Conservation (phyloP, 2,888 invertebrate species). For the Celastrina argiolus region DNA sequence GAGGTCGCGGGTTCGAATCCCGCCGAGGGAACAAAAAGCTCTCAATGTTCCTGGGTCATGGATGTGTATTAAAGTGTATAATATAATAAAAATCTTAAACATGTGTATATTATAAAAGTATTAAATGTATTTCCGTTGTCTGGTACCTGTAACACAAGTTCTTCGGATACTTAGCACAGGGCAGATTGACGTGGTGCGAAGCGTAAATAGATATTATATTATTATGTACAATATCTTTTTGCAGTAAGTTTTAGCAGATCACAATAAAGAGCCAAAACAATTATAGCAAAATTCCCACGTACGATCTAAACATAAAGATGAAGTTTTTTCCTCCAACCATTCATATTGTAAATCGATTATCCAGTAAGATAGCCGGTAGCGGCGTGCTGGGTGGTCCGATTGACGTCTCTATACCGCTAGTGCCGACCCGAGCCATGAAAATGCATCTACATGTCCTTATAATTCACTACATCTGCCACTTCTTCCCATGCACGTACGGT, state of each 20-base stretch:
- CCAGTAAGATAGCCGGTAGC: constrained; percentile 43
- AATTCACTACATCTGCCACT: constrained; percentile 69
- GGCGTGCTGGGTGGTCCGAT: constrained; percentile 59
- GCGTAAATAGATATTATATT: too few species aligned
- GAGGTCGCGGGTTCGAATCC: too few species aligned
- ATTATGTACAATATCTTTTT: too few species aligned
- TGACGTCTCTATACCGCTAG: constrained; percentile 64
- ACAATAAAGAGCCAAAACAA: background rate
- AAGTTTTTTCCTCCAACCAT: constrained; percentile 16
- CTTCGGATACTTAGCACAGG: too few species aligned
- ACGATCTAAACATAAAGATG: constrained; percentile 3
- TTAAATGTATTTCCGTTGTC: too few species aligned
- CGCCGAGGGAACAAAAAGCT: too few species aligned
- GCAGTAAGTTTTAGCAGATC: background rate
- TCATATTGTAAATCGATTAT: constrained; percentile 37
- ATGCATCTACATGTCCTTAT: constrained; percentile 69
- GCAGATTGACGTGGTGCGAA: too few species aligned
- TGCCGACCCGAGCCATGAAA: constrained; percentile 43
- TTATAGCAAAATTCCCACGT: background rate
- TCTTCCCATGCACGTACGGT: constrained; percentile 36
- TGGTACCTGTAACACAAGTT: too few species aligned
- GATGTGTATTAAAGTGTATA: too few species aligned
- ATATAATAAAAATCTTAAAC: too few species aligned
- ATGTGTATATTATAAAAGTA: too few species aligned
- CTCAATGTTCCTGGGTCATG: too few species aligned